These are phyloP conservation scores for Popillia japonica DNA, from an alignment of 1,140 invertebrate genomes.

Conservation along the genomic window DNA sequence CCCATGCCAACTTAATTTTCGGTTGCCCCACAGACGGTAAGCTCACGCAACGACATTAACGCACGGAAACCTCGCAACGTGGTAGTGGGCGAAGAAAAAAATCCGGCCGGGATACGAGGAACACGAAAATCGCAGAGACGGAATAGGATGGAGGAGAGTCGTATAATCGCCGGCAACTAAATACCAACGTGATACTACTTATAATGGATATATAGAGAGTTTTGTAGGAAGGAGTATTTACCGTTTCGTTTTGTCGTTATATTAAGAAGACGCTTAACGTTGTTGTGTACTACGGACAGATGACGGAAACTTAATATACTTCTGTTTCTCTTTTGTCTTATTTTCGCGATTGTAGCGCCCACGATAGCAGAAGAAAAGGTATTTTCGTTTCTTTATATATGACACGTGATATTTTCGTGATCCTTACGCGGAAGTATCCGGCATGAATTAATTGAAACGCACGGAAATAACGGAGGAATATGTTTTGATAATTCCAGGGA, in stretches of 20 bases:
- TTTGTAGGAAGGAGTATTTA: background rate
- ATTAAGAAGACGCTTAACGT: background rate
- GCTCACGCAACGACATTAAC: background rate
- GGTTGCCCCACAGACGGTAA: background rate
- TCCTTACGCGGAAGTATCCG: background rate
- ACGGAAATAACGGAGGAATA: too few relatives aligned
- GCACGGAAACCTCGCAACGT: too few relatives aligned
- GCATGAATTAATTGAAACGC: background rate
- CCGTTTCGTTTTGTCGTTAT: conserved; percentile 7
- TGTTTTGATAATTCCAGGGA: too few relatives aligned
- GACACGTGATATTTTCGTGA: background rate
- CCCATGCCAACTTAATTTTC: background rate
- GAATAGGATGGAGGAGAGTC: background rate
- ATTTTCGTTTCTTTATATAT: background rate
- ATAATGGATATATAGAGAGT: background rate
- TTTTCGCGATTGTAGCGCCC: background rate
- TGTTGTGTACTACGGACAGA: background rate
- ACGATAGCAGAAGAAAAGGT: background rate
- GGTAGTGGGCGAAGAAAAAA: too few relatives aligned
- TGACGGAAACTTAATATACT: conserved; percentile 14
- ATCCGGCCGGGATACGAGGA: too few relatives aligned
- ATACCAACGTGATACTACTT: background rate
- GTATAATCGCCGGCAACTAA: background rate
- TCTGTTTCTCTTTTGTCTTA: background rate
- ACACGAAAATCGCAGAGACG: too few relatives aligned